phyloP scores from a whole-genome alignment of 2,113 vertebrate genomes.

The Laticauda colubrina region DNA sequence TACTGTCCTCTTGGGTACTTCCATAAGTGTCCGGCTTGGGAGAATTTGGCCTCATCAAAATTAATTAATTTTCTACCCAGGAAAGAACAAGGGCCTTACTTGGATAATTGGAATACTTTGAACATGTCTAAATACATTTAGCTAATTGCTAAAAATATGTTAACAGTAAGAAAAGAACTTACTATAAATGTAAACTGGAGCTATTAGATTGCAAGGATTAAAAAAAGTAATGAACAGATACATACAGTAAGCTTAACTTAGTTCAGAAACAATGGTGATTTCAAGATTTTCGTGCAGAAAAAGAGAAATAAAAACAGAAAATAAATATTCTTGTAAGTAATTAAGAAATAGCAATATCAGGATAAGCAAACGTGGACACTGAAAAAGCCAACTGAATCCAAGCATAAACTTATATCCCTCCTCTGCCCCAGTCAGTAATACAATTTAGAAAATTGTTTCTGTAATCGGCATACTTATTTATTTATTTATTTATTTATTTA shows the following conservation, averaged over 20 bases:
- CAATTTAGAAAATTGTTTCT: background rate
- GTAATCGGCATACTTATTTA: background rate
- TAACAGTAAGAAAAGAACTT: background rate
- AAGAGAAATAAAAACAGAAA: background rate
- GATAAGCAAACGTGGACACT: background rate
- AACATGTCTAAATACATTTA: background rate
- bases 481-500: background rate
- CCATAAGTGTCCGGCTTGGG: background rate
- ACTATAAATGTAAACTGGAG: background rate
- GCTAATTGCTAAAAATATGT: background rate
- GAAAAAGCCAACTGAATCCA: background rate
- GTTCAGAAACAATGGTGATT: background rate
- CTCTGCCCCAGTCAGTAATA: background rate
- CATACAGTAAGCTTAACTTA: background rate
- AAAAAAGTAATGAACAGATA: background rate
- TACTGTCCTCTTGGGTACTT: background rate
- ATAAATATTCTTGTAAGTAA: slow-evolving; percentile 4
- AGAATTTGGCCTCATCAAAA: background rate
- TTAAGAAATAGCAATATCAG: slow-evolving; percentile 12
- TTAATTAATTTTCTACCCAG: background rate
- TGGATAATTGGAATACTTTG: background rate
- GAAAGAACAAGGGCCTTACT: background rate
- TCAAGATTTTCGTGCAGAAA: background rate
- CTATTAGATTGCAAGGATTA: background rate
- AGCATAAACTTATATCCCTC: background rate